Evolutionary conservation across 1,140 invertebrate species (phyloP).

Genomic region (Megalonaias nervosa): DNA sequence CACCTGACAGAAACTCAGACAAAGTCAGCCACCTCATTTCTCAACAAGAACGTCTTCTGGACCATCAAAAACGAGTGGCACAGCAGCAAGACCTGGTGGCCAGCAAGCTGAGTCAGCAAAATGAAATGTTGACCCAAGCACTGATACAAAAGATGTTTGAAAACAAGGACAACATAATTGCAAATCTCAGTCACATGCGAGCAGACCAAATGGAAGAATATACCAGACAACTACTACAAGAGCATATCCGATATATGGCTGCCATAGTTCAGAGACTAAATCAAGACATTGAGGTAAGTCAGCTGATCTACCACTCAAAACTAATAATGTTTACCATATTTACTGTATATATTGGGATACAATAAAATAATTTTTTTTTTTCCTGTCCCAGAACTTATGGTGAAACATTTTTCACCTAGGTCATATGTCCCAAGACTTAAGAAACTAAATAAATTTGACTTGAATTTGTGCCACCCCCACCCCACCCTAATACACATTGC

Average conservation of each 20-base stretch:
- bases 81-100: slow-evolving; percentile 24
- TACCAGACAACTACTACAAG: slow-evolving; percentile 59
- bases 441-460: too few species aligned
- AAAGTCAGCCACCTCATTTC: too few species aligned
- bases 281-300: slow-evolving; percentile 64
- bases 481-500: too few species aligned
- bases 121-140: slow-evolving; percentile 29
- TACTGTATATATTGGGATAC: not conserved
- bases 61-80: slow-evolving; percentile 26
- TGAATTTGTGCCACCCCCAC: too few species aligned
- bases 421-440: too few species aligned
- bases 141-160: slow-evolving; percentile 35
- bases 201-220: slow-evolving; percentile 52
- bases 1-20: too few species aligned
- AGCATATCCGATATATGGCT: slow-evolving; percentile 69
- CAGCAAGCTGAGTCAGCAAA: slow-evolving; percentile 22
- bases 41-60: slow-evolving; percentile 22
- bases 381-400: too few species aligned
- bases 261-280: slow-evolving; percentile 64
- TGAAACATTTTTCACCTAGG: too few species aligned
- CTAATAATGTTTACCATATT: not conserved
- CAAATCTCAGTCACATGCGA: slow-evolving; percentile 16
- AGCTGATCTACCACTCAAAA: not conserved
- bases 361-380: too few species aligned
- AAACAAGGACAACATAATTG: slow-evolving; percentile 24